Conservation (phyloP, 2,888 invertebrate species). For the Mamestra brassicae region DNA sequence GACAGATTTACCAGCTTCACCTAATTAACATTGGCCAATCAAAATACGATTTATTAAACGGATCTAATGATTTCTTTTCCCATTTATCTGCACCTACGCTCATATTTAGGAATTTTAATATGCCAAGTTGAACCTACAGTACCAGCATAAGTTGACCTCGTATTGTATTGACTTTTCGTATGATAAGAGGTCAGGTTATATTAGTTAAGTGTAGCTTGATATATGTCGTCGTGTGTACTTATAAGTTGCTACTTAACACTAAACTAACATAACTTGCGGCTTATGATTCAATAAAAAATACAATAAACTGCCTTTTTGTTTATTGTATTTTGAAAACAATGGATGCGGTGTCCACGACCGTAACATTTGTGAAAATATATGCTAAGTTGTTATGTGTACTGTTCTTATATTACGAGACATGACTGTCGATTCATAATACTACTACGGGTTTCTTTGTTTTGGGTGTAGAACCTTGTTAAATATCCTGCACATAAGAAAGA, state of each 20-base stretch:
- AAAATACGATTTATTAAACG: constrained; percentile 55
- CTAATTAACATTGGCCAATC: constrained; percentile 48
- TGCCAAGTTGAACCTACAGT: background rate
- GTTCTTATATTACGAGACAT: constrained; percentile 34
- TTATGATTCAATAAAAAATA: constrained; percentile 61
- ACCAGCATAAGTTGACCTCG: background rate
- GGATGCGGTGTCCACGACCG: constrained; percentile 49
- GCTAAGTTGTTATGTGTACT: constrained; percentile 40
- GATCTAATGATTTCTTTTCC: constrained; percentile 39
- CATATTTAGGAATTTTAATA: constrained; percentile 22
- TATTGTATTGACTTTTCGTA: no score
- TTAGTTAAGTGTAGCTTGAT: background rate
- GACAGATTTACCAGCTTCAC: constrained; percentile 47
- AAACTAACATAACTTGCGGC: constrained; percentile 57
- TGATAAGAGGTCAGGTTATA: background rate
- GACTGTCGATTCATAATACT: constrained; percentile 9
- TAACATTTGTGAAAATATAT: constrained; percentile 48
- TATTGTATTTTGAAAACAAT: constrained; percentile 62
- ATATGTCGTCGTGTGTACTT: constrained; percentile 1
- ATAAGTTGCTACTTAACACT: constrained; percentile 51
- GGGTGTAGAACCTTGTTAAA: constrained; percentile 8
- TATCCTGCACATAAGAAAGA: background rate
- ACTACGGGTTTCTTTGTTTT: constrained; percentile 26
- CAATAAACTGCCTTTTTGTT: constrained; percentile 54
- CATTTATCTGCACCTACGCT: constrained; percentile 53